Evolutionary conservation across 2,888 invertebrate species (phyloP).

Genomic region (Plusia festucae): DNA sequence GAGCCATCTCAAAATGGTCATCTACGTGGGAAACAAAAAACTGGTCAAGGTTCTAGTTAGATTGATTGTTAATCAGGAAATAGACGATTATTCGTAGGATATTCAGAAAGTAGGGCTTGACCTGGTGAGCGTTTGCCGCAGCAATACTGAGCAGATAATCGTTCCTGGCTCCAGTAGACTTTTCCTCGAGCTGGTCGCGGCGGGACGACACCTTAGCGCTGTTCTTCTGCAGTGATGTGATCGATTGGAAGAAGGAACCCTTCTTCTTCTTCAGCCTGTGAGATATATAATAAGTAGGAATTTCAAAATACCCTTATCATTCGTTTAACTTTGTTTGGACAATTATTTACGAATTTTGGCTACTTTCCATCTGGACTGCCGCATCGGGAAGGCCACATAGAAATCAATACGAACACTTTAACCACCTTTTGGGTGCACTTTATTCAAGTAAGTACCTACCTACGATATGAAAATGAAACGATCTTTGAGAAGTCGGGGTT

Average conservation of each 20-base stretch:
- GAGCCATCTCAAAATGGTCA: too few species aligned
- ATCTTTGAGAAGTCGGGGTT: too few species aligned
- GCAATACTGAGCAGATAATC: slow-evolving; percentile 97
- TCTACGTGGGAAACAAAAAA: too few species aligned
- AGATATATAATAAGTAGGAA: too few species aligned
- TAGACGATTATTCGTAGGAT: too few species aligned
- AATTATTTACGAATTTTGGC: slow-evolving; percentile 38
- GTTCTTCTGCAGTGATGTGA: slow-evolving; percentile 98
- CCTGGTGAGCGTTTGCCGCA: slow-evolving; percentile 97
- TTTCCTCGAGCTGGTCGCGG: slow-evolving; percentile 97
- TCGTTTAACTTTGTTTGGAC: slow-evolving; percentile 23
- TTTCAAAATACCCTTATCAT: not conserved
- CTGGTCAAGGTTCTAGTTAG: too few species aligned
- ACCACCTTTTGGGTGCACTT: not conserved
- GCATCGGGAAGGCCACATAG: slow-evolving; percentile 19
- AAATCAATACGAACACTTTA: slow-evolving; percentile 36
- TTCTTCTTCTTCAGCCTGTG: slow-evolving; percentile 97
- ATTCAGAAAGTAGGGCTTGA: slow-evolving; percentile 57
- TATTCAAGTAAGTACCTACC: not conserved
- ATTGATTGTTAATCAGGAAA: too few species aligned
- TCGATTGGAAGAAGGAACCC: slow-evolving; percentile 98
- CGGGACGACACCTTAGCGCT: slow-evolving; percentile 98
- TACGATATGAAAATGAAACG: too few species aligned
- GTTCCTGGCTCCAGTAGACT: slow-evolving; percentile 97
- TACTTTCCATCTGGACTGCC: slow-evolving; percentile 25